These are phyloP conservation scores for Campopleginae sp. DNA, from an alignment of 2,888 invertebrate genomes.

Conservation along the genomic window DNA sequence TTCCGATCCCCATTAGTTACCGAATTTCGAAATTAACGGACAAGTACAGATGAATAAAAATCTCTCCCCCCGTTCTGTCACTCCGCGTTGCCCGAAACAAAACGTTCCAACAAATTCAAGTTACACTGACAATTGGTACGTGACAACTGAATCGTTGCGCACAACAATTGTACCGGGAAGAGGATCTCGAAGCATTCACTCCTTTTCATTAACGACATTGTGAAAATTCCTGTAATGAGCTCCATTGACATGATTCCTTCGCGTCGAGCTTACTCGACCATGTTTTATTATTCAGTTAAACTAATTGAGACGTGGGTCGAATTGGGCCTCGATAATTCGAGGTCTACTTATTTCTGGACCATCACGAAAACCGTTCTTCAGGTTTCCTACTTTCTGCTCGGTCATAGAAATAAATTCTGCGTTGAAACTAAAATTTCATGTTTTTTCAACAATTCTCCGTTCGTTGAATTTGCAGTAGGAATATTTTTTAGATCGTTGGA, in stretches of 20 bases:
- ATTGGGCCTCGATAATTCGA: conserved; percentile 46
- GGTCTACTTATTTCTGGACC: conserved; percentile 54
- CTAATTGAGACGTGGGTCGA: conserved; percentile 25
- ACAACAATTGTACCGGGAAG: conserved; percentile 6
- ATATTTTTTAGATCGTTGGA: neutral
- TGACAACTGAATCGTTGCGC: conserved; percentile 37
- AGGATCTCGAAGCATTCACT: neutral
- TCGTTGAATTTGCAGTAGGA: neutral
- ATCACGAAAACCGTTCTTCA: conserved; percentile 11
- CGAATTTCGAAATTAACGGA: neutral
- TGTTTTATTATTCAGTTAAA: conserved; percentile 9
- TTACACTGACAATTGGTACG: conserved; percentile 48
- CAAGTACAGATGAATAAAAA: neutral
- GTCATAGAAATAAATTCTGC: neutral
- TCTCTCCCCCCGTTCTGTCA: neutral
- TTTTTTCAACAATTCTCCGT: neutral
- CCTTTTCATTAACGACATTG: conserved; percentile 9
- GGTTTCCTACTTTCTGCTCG: conserved; percentile 5
- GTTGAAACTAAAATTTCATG: neutral
- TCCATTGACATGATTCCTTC: conserved; percentile 18
- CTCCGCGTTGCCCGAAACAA: neutral
- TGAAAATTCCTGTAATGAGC: conserved; percentile 21
- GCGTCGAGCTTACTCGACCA: conserved; percentile 2
- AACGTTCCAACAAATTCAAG: neutral
- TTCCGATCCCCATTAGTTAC: neutral